Conservation (phyloP, 92 coral and sea anemone species). For the Epizoanthus stellaris region DNA sequence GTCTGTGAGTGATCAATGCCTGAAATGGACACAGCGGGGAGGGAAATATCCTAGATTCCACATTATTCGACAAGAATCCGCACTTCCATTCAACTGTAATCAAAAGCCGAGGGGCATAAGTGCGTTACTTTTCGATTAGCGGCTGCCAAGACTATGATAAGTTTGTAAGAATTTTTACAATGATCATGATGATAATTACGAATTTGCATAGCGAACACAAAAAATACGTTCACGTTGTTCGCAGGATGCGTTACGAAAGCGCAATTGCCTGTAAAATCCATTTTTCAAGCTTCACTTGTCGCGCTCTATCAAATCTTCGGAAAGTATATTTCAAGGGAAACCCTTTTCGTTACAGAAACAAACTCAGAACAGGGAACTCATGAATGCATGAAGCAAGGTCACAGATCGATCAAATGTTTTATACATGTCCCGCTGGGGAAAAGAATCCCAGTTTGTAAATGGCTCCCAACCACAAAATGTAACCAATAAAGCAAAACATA, state of each 20-base stretch:
- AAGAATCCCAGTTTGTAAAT: slow-evolving; percentile 22
- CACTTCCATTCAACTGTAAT: slow-evolving; percentile 11
- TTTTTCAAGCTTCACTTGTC: slow-evolving; percentile 16
- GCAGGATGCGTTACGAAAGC: slow-evolving; percentile 28
- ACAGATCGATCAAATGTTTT: slow-evolving; percentile 23
- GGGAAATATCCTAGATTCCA: background rate
- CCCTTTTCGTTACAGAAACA: background rate
- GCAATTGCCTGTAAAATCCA: slow-evolving; percentile 39
- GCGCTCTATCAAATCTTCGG: too few relatives aligned
- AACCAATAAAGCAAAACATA: slow-evolving; percentile 17
- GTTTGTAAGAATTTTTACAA: background rate
- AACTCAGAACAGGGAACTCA: background rate
- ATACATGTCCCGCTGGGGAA: slow-evolving; percentile 35
- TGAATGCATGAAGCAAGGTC: slow-evolving; percentile 11
- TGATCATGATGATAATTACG: background rate
- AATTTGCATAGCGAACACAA: background rate
- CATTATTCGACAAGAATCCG: background rate
- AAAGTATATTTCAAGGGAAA: background rate
- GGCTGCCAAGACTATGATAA: background rate
- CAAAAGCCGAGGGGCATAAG: background rate
- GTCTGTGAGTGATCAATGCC: background rate
- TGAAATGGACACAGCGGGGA: slow-evolving; percentile 1
- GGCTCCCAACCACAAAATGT: slow-evolving; percentile 30
- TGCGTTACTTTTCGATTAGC: background rate
- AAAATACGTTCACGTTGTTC: background rate